Base-by-base conservation (phyloP, 2,113 vertebrate species). In the Zosterops hypoxanthus region DNA sequence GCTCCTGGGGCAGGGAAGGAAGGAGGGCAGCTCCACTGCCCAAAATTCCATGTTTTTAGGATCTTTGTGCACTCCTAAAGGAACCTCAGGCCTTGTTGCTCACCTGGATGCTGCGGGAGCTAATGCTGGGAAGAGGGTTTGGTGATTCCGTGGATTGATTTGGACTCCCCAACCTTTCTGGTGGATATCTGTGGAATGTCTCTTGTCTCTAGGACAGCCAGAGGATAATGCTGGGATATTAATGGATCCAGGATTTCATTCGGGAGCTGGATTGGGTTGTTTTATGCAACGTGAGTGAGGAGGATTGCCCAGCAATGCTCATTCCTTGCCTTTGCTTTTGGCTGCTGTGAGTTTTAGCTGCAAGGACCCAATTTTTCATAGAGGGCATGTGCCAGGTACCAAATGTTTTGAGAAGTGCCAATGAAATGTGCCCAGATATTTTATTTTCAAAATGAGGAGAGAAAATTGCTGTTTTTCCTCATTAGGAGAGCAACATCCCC, bases 141-240 rank as follows among this genome's bases (percentile, higher is more conserved):
- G 55, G 64, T 41, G 36, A 23, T 33, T 41, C 56, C 18, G 6
- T 0, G 1, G 28, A 7, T 49, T 14, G 12, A 3, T 76, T 83
- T 47, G 41, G 41, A 7, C 20, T 71, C 23, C 22, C 60, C 0
- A 4, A 0, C 9, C 14, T 71, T 82, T 9, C n/a, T 25, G 36
- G 49, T 41, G 78, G 57, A 14, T 75, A 5, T 52, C 41, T 76
- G 63, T 39, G 65, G 31, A 14, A 21, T 36, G 17, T 19, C 21
- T 56, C 44, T 50, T 7, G 3, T 60, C 52, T 85, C 71, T 34
- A 55, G 77, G 56, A 15, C 44, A 31, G 53, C 70, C 72, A 75
- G 82, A 84, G 50, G 59, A 39, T 12, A 26, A 41, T 14, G 16
- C 14, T 75, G 36, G 53, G 70, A 1, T 80, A 8, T 59, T 34